phyloP scores from a whole-genome alignment of 2,797 vertebrate species.

The Sebastes reedi region DNA sequence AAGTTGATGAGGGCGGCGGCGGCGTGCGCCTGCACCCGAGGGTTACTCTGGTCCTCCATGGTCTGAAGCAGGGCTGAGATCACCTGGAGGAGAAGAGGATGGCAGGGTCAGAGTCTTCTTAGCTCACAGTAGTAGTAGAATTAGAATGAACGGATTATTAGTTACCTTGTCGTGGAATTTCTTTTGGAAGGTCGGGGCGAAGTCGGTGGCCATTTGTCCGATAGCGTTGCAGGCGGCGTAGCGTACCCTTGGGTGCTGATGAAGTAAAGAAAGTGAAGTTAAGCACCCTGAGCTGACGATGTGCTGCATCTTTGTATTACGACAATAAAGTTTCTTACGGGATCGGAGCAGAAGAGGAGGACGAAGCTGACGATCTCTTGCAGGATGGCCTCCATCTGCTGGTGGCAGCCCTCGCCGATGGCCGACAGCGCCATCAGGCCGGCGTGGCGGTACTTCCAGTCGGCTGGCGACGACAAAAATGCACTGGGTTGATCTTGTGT shows the following conservation, averaged over 20 bases:
- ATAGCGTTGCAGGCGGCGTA: constrained; percentile 98
- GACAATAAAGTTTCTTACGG: constrained; percentile 81
- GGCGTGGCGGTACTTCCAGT: constrained; percentile 98
- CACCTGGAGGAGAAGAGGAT: constrained; percentile 79
- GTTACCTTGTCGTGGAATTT: constrained; percentile 97
- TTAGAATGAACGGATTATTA: too few relatives aligned
- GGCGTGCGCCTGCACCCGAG: constrained; percentile 96
- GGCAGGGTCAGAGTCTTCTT: not conserved
- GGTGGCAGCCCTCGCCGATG: constrained; percentile 98
- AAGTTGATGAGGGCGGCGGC: constrained; percentile 98
- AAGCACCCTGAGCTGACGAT: fast-evolving
- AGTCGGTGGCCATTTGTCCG: constrained; percentile 99
- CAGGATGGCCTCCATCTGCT: constrained; percentile 98
- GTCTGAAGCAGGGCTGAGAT: constrained; percentile 95
- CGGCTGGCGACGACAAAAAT: constrained; percentile 78
- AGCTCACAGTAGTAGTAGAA: not conserved
- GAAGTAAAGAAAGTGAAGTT: not conserved
- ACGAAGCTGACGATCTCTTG: constrained; percentile 97
- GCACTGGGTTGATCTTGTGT: not conserved
- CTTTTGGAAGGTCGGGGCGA: constrained; percentile 98
- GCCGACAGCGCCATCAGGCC: constrained; percentile 98
- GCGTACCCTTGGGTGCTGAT: constrained; percentile 95
- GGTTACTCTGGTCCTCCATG: constrained; percentile 97
- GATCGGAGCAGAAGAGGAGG: constrained; percentile 94
- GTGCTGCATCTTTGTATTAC: not conserved